A percentile compares a stretch with the other conserved stretches of the same genome.
These are phyloP conservation scores for Gobionotothen gibberifrons DNA, from an alignment of 2,797 vertebrate genomes.

Conservation along the genomic window DNA sequence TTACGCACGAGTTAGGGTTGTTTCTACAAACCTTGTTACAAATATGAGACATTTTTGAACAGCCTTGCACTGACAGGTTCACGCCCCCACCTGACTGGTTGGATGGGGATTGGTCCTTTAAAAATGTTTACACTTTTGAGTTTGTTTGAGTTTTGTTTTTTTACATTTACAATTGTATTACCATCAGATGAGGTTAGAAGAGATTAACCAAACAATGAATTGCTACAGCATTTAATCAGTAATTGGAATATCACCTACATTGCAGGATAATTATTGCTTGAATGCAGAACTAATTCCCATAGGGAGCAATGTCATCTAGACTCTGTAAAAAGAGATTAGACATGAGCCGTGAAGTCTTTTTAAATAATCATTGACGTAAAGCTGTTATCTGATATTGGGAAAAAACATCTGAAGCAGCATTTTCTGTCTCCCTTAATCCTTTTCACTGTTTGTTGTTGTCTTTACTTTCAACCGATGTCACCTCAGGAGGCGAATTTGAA, in stretches of 20 bases:
- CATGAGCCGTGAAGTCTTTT: neutral
- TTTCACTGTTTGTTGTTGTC: neutral
- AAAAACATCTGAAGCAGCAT: neutral
- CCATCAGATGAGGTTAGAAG: neutral
- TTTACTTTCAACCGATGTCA: neutral
- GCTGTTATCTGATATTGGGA: neutral
- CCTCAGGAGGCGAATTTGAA: too few relatives aligned
- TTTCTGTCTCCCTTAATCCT: neutral
- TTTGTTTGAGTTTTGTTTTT: neutral
- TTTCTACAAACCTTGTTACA: neutral
- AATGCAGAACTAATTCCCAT: constrained; percentile 1
- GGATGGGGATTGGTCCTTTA: neutral
- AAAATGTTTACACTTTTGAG: neutral
- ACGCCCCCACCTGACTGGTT: neutral
- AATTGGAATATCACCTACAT: neutral
- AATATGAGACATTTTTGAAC: neutral
- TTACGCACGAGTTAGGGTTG: neutral
- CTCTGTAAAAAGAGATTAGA: neutral
- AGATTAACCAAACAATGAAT: neutral
- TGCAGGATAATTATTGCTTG: neutral
- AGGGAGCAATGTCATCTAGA: constrained; percentile 2
- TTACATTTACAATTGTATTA: neutral
- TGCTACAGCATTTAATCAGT: neutral
- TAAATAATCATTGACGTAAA: neutral
- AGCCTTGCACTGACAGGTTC: neutral